phyloP scores from a whole-genome alignment of 1,140 invertebrate genomes.

The Ridgeia piscesae region DNA sequence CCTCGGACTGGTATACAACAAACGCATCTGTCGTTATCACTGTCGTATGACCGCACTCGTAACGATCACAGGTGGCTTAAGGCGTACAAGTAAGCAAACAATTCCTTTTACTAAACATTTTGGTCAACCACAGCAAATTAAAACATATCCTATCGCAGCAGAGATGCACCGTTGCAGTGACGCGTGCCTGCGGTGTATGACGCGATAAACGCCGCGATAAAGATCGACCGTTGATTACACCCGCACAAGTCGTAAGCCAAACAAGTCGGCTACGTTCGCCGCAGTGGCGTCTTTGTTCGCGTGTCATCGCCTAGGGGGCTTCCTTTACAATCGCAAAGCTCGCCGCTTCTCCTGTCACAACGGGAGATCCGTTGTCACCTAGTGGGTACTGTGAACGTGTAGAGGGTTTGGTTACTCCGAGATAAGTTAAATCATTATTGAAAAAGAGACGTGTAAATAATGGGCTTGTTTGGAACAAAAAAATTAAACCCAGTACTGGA shows the following conservation, averaged over 20 bases:
- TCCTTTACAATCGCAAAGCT: neutral
- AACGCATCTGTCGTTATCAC: neutral
- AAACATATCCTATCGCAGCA: neutral
- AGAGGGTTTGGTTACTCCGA: neutral
- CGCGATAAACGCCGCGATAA: neutral
- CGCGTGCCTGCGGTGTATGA: neutral
- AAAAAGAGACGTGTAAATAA: neutral
- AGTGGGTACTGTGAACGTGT: neutral
- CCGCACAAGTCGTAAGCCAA: neutral
- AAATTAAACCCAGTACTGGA: neutral
- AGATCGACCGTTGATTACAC: neutral
- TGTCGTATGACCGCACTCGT: neutral
- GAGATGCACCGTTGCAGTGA: neutral
- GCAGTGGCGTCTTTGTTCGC: neutral
- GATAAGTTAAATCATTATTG: neutral
- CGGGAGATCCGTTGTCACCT: neutral
- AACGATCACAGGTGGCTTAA: neutral
- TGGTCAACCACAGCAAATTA: neutral
- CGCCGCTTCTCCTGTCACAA: neutral
- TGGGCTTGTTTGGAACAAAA: neutral
- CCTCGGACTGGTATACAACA: neutral
- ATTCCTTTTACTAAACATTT: neutral
- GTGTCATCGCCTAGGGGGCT: neutral
- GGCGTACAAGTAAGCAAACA: neutral
- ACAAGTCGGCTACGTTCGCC: neutral